Conservation (phyloP, 2,113 vertebrate genomes). For the Bagarius yarrelli region DNA sequence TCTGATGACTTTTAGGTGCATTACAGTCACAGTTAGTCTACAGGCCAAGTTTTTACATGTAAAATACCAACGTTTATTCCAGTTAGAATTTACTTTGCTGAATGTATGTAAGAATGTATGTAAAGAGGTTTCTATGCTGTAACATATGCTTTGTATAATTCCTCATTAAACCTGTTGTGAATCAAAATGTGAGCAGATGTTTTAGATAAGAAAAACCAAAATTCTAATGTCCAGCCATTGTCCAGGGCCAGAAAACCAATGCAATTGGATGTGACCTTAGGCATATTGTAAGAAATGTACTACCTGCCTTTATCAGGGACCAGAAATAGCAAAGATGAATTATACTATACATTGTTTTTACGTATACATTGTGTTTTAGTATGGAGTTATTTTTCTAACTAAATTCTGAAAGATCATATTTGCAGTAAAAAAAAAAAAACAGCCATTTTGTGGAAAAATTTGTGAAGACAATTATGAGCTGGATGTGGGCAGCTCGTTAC, state of each 20-base stretch:
- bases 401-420: no score
- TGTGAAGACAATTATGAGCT: no score
- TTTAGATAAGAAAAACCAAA: background rate
- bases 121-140: slow-evolving; percentile 3
- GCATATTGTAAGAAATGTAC: background rate
- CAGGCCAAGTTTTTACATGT: slow-evolving; percentile 54
- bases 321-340: background rate
- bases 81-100: slow-evolving; percentile 20
- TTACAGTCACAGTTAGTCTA: slow-evolving; percentile 36
- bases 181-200: background rate
- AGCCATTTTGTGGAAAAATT: no score
- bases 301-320: background rate
- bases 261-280: background rate
- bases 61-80: slow-evolving; percentile 41
- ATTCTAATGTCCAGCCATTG: background rate
- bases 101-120: slow-evolving; percentile 24
- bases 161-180: background rate
- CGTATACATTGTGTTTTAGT: background rate
- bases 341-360: slow-evolving; percentile 11
- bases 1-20: slow-evolving; percentile 46
- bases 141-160: background rate
- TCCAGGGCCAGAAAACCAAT: background rate
- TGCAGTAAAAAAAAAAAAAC: no score
- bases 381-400: background rate
- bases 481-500: no score